phyloP scores from a whole-genome alignment of 2,113 vertebrate genomes.

The Prolemur simus region DNA sequence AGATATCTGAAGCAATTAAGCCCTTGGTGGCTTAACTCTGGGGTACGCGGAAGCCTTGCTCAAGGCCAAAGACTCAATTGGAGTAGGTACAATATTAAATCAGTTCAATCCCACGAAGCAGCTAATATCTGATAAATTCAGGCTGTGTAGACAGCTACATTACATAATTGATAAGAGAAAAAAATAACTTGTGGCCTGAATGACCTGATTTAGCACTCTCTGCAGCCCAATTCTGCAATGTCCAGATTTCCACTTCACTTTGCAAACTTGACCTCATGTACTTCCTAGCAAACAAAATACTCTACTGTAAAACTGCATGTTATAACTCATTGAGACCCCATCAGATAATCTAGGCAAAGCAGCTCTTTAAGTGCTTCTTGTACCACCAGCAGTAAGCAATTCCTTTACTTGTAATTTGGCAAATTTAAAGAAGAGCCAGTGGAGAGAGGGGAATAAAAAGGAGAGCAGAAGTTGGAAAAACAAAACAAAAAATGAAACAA shows the following conservation, averaged over 20 bases:
- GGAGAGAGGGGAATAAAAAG: not conserved
- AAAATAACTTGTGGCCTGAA: not conserved
- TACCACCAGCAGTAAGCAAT: slow-evolving; percentile 21
- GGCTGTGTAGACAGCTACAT: slow-evolving; percentile 19
- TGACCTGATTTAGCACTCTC: slow-evolving; percentile 5
- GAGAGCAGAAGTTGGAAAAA: not conserved
- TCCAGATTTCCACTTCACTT: not conserved
- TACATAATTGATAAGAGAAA: not conserved
- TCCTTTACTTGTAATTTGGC: not conserved
- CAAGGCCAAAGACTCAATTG: not conserved
- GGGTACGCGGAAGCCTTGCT: slow-evolving; percentile 52
- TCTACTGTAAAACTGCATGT: not conserved
- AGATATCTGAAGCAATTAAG: slow-evolving; percentile 75
- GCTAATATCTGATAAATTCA: slow-evolving; percentile 51
- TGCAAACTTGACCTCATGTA: slow-evolving; percentile 40
- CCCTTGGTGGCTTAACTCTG: slow-evolving; percentile 53
- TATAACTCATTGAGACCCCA: slow-evolving; percentile 37
- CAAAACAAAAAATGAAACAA: slow-evolving; percentile 32
- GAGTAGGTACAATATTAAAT: not conserved
- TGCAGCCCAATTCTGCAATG: not conserved
- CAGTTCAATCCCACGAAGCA: not conserved
- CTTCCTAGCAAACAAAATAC: not conserved
- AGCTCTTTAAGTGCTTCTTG: not conserved
- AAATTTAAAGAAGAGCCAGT: slow-evolving; percentile 44
- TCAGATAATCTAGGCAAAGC: slow-evolving; percentile 45